Base-by-base conservation (phyloP, 1,140 invertebrate species). In the Sarcophaga peregrina region DNA sequence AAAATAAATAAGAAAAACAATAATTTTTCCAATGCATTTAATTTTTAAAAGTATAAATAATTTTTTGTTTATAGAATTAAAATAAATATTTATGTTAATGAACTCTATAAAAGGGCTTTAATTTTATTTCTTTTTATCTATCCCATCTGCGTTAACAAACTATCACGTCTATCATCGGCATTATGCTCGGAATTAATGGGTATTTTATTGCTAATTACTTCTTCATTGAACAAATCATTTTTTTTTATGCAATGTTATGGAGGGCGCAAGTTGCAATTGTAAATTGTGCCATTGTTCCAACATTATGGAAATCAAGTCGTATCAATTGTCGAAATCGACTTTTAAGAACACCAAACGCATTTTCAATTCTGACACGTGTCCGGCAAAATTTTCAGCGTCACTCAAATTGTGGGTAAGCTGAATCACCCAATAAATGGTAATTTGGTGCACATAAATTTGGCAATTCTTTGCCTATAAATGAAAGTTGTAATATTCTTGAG, bases 51-150 rank as follows among this genome's bases (percentile, higher is more conserved):
- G n/a, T n/a, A n/a, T n/a, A n/a, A n/a, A 8, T 68, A 7, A 7
- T 17, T 6, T 8, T 25, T 20, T 68, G 58, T 68, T 17, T 68
- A 68, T 68, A 68, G n/a, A 68, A 17, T 68, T 20, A 68, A 17
- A 68, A 68, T 17, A 68, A 5, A 68, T 68, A 17, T 68, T 68
- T 68, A 68, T 17, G n/a, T 68, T 68, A 17, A 20, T 68, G 58
- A 68, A 68, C 20, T 68, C 17, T 20, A 68, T 17, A 68, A 78
- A 78, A 78, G 20, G 5, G 7, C n/a, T 52, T 78, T 78, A 15
- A 78, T 78, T 50, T 78, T n/a, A 52, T 52, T 78, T 78, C 75
- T 48, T 78, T 78, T 78, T 48, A 48, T 78, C 50, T 78, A n/a
- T 20, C 75, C 75, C 5, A 78, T 9, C 75, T 78, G 46, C 5